Evolutionary conservation across 2,113 vertebrate species (phyloP).

Genomic region (Actenoides hombroni): DNA sequence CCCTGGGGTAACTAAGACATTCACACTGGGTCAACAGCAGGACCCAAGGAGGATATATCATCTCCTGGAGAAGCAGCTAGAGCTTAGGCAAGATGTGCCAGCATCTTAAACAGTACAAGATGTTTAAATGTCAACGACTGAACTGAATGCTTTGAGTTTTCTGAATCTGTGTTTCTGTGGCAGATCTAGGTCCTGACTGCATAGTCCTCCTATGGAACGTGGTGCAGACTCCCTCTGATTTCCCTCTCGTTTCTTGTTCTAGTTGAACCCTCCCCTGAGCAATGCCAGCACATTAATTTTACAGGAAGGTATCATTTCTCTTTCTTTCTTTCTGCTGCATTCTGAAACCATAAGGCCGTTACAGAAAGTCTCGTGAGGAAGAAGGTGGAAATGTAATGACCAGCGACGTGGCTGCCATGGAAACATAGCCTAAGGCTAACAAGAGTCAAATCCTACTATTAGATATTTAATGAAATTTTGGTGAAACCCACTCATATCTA

Average conservation of each 20-base stretch:
- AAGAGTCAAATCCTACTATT: neutral
- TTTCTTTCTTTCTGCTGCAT: neutral
- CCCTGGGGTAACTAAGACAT: neutral
- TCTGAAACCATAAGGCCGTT: neutral
- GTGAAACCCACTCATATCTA: neutral
- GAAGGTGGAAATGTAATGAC: neutral
- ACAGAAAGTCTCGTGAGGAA: neutral
- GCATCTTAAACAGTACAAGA: neutral
- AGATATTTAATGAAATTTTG: neutral
- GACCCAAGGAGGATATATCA: fast-evolving
- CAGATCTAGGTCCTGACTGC: neutral
- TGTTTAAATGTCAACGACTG: neutral
- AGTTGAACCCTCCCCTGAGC: neutral
- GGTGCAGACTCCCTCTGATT: neutral
- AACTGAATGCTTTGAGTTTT: neutral
- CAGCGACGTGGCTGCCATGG: neutral
- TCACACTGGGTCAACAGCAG: neutral
- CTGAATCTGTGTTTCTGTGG: neutral
- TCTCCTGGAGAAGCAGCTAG: neutral
- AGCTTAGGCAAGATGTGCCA: neutral
- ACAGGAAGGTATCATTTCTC: neutral
- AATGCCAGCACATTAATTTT: neutral
- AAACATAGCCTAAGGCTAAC: neutral
- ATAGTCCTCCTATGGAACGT: neutral
- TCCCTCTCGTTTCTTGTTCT: neutral